phyloP scores from a whole-genome alignment of 1,140 invertebrate species.

The Lordiphosa stackelbergi region DNA sequence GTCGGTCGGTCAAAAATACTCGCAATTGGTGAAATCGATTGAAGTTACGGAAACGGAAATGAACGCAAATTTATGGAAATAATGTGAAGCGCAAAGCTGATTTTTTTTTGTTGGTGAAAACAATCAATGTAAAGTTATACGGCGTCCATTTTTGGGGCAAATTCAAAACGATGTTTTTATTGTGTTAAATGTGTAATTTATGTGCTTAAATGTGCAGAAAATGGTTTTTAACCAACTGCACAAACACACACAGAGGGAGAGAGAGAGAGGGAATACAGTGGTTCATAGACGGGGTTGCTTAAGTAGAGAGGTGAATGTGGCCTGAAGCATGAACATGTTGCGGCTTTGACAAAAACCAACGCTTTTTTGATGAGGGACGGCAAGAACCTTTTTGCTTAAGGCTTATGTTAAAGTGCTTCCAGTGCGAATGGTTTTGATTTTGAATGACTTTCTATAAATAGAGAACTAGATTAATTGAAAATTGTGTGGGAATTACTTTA shows the following conservation, averaged over 20 bases:
- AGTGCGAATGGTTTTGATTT: conserved; percentile 3
- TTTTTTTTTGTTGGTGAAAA: conserved; percentile 9
- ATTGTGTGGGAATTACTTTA: conserved; percentile 3
- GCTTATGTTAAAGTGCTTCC: conserved; percentile 8
- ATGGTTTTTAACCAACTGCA: conserved; percentile 64
- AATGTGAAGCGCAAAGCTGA: conserved; percentile 32
- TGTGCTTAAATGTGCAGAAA: conserved; percentile 72
- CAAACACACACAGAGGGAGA: conserved; percentile 12
- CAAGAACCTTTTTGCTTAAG: conserved; percentile 10
- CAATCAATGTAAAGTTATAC: conserved; percentile 37
- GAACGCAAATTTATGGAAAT: conserved; percentile 72
- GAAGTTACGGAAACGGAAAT: conserved; percentile 66
- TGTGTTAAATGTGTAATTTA: conserved; percentile 59
- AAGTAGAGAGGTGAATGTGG: conserved; percentile 9
- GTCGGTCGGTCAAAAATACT: conserved; percentile 18
- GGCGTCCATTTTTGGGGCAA: conserved; percentile 12
- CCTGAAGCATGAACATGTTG: conserved; percentile 39
- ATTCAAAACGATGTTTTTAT: conserved; percentile 65
- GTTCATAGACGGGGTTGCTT: conserved; percentile 1
- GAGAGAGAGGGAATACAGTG: neutral
- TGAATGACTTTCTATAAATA: conserved; percentile 12
- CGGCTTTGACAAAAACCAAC: conserved; percentile 25
- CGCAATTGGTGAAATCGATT: conserved; percentile 32
- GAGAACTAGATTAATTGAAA: conserved; percentile 7
- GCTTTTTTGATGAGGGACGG: conserved; percentile 12